A percentile compares a stretch with the other conserved stretches of the same genome.
Evolutionary conservation across 2,113 vertebrate genomes (phyloP).

Genomic region (Cyanistes caeruleus): DNA sequence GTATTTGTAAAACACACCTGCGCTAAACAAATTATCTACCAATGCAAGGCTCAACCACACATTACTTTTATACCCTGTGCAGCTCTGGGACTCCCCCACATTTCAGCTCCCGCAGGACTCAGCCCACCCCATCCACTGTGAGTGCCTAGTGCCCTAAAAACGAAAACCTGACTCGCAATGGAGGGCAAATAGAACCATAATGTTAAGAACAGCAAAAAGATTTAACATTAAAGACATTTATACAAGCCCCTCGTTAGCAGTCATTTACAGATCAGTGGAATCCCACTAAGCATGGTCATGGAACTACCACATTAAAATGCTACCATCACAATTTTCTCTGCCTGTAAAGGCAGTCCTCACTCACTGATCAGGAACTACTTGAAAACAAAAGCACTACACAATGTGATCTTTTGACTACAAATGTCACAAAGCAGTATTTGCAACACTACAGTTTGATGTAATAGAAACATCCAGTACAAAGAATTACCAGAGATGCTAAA

Average conservation of each 20-base stretch:
- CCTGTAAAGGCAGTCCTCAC: background rate
- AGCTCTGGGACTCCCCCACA: background rate
- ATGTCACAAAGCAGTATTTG: slow-evolving; percentile 16
- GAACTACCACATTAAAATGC: background rate
- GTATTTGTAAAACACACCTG: slow-evolving; percentile 1
- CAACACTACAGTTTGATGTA: background rate
- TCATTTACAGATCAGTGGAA: background rate
- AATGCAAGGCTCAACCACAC: background rate
- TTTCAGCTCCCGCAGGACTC: background rate
- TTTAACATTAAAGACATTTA: background rate
- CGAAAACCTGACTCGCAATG: background rate
- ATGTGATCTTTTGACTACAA: background rate
- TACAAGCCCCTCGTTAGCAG: background rate
- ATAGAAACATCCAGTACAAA: background rate
- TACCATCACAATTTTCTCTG: background rate
- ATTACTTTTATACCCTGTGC: background rate
- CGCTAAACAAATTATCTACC: background rate
- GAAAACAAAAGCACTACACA: slow-evolving; percentile 12
- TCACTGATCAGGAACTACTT: background rate
- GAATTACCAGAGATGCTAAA: background rate
- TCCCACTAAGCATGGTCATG: background rate
- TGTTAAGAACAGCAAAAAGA: background rate
- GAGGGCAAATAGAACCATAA: background rate
- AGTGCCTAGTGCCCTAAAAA: background rate
- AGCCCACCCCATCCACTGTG: background rate